Conservation (phyloP, 1,140 invertebrate species). For the Heliconius himera region DNA sequence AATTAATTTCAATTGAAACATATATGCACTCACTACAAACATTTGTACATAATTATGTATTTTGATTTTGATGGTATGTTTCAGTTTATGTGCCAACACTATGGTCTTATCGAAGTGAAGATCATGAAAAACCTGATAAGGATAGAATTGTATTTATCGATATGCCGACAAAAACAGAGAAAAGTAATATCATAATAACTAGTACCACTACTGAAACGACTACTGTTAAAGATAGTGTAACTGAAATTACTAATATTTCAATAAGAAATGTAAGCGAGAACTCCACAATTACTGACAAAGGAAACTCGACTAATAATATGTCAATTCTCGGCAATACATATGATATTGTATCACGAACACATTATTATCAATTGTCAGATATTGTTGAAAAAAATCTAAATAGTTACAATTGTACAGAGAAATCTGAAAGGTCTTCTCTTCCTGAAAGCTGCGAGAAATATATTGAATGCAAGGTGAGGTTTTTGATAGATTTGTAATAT, state of each 20-base stretch:
- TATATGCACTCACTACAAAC: no score
- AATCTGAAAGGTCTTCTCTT: conserved; percentile 86
- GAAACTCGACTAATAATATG: neutral
- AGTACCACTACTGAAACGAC: neutral
- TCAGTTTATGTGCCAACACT: neutral
- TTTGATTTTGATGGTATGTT: neutral
- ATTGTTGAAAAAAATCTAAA: neutral
- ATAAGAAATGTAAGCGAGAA: neutral
- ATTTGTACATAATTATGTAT: neutral
- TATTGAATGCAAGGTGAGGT: conserved; percentile 80
- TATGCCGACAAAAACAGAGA: neutral
- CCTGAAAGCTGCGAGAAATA: conserved; percentile 88
- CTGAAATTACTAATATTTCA: neutral
- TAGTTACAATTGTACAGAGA: conserved; percentile 82
- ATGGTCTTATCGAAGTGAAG: neutral
- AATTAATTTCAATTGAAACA: neutral
- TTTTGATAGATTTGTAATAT: neutral
- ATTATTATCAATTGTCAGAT: neutral
- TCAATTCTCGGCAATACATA: neutral
- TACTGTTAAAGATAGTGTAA: neutral
- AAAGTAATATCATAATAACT: neutral
- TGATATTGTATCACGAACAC: neutral
- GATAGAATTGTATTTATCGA: neutral
- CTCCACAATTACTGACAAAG: neutral
- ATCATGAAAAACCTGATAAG: neutral